Base-by-base conservation (phyloP, 2,888 invertebrate species). In the Macrophya alboannulata region DNA sequence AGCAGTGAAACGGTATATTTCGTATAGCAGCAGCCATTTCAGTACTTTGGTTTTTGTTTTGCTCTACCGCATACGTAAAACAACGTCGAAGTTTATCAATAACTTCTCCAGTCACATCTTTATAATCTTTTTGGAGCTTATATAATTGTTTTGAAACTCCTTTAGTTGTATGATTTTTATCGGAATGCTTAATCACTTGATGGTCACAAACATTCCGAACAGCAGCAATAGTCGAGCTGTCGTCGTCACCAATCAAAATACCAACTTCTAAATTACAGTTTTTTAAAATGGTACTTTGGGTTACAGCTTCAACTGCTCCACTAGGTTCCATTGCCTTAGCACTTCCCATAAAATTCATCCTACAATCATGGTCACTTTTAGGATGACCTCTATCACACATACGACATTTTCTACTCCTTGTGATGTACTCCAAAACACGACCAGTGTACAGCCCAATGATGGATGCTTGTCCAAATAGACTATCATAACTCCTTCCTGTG, bases 261-360 rank as follows among this genome's bases (percentile, higher is more conserved):
- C 87, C 88, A 21, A 88, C 65, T n/a, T 86, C 81, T 17, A 89
- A 51, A 68, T 87, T 86, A 45, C 62, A 25, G n/a, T 40, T 40
- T 82, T 83, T 43, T 2, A 89, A 65, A 31, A 86, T 85, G 0
- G 43, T 37, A 81, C 85, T 87, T 10, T 87, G 68, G n/a, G 76
- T 79, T 12, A 87, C 59, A 55, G 88, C 62, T 84, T 88, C 84
- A 10, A 72, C 85, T 0, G 88, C 90, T n/a, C 86, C 86, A 86
- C 89, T 81, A 51, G 90, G 86, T 79, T 91, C 89, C 90, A 91
- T 90, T 4, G 89, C 89, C 87, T 91, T 91, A 0, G 89, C 89
- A 85, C 87, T 87, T 10, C 89, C 89, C 8, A 31, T 31, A 74
- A 89, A 91, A 86, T 90, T 90, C 12, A 85, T 17, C 31, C 89